phyloP scores from a whole-genome alignment of 2,797 vertebrate genomes.

The Alca torda region DNA sequence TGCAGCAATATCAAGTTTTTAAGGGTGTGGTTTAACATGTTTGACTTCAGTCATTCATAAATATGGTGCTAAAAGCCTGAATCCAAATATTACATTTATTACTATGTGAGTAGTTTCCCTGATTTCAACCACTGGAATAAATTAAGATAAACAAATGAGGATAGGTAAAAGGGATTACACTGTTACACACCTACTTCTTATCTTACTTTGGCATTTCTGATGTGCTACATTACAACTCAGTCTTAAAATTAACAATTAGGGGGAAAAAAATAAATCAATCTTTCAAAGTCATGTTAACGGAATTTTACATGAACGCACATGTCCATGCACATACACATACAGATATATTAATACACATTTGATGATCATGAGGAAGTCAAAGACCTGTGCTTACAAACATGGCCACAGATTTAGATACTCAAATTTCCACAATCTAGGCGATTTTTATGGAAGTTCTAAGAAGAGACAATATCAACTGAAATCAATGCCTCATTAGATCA shows the following conservation, averaged over 20 bases:
- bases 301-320: neutral
- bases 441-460: neutral
- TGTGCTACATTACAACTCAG: neutral
- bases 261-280: accelerated
- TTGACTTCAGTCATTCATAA: neutral
- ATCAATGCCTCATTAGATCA: neutral
- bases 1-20: neutral
- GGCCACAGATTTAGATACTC: neutral
- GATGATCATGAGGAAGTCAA: neutral
- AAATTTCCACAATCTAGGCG: neutral
- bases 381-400: neutral
- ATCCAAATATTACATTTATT: neutral
- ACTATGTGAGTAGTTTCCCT: neutral
- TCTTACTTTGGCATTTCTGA: neutral
- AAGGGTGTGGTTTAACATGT: neutral
- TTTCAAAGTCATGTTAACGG: neutral
- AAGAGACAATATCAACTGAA: neutral
- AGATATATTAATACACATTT: neutral
- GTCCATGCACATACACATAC: neutral
- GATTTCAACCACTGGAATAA: neutral
- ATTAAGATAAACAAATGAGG: neutral
- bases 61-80: neutral
- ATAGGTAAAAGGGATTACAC: neutral
- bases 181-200: neutral
- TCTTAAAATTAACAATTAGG: neutral